phyloP scores from a whole-genome alignment of 1,140 invertebrate genomes.

The Drosophila bipectinata region DNA sequence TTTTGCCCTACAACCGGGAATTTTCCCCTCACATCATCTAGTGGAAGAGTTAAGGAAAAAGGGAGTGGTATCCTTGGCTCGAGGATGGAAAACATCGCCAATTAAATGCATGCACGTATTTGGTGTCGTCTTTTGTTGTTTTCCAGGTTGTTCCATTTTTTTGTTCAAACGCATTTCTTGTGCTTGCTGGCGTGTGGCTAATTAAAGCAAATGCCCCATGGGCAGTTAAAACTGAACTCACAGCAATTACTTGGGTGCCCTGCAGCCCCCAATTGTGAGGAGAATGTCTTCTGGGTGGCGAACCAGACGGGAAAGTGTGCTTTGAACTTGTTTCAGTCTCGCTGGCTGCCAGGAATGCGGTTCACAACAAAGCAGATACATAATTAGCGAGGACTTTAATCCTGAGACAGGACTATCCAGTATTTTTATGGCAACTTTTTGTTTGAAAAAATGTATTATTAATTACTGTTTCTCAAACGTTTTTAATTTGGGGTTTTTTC shows the following conservation, averaged over 20 bases:
- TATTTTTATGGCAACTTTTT: background rate
- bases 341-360: conserved; percentile 44
- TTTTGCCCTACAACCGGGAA: conserved; percentile 1
- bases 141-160: conserved; percentile 1
- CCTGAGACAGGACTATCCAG: background rate
- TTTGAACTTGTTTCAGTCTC: conserved; percentile 63
- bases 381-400: conserved; percentile 61
- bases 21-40: conserved; percentile 1
- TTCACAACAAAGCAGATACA: conserved; percentile 57
- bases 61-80: background rate
- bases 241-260: conserved; percentile 58
- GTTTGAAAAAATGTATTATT: too few relatives aligned
- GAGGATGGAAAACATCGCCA: conserved; percentile 32
- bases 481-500: background rate
- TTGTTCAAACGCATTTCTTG: conserved; percentile 44
- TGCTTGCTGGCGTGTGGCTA: conserved; percentile 64
- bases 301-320: conserved; percentile 8
- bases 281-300: background rate
- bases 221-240: conserved; percentile 50
- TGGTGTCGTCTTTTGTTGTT: conserved; percentile 33
- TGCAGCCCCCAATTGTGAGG: conserved; percentile 24
- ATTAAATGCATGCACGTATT: conserved; percentile 67
- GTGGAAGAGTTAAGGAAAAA: conserved; percentile 19
- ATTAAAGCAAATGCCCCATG: conserved; percentile 58
- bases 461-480: background rate